Percentiles rank a stretch among this genome's conserved stretches.
These are phyloP conservation scores for Centruroides sculpturatus DNA, from an alignment of 1,140 invertebrate genomes.

Conservation along the genomic window DNA sequence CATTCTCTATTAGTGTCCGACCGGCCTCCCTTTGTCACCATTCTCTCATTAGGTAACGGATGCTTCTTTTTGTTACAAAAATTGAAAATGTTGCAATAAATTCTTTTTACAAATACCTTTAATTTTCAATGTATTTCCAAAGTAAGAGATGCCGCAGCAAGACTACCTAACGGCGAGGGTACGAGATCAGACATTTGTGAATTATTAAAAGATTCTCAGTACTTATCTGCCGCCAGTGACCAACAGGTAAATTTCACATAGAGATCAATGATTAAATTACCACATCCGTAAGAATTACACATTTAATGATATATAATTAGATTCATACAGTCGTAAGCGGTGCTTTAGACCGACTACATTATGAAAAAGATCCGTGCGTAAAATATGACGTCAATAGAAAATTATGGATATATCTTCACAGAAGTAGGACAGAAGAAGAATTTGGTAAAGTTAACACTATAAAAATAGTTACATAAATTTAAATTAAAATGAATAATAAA, in stretches of 20 bases:
- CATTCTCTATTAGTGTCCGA: conserved; percentile 67
- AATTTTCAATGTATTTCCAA: conserved; percentile 11
- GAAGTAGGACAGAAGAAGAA: conserved; percentile 56
- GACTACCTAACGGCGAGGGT: conserved; percentile 82
- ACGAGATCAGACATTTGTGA: conserved; percentile 78
- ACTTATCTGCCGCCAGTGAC: conserved; percentile 53
- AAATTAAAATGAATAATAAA: neutral
- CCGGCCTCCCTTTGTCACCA: conserved; percentile 79
- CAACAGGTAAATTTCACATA: conserved; percentile 34
- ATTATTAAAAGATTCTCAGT: conserved; percentile 68
- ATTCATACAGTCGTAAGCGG: conserved; percentile 75
- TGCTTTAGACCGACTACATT: conserved; percentile 72
- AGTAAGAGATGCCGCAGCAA: conserved; percentile 80
- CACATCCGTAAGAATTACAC: neutral
- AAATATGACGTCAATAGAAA: conserved; percentile 76
- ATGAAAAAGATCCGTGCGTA: conserved; percentile 76
- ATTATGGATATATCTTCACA: conserved; percentile 79
- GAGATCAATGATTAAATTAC: conserved; percentile 17
- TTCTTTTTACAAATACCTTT: too few species aligned
- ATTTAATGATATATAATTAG: conserved; percentile 16
- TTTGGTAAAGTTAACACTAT: conserved; percentile 39
- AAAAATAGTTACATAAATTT: neutral
- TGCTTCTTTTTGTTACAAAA: neutral
- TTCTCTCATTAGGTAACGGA: conserved; percentile 52
- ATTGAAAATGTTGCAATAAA: too few species aligned